Conservation (phyloP, 2,797 vertebrate species). For the Lophius americanus region DNA sequence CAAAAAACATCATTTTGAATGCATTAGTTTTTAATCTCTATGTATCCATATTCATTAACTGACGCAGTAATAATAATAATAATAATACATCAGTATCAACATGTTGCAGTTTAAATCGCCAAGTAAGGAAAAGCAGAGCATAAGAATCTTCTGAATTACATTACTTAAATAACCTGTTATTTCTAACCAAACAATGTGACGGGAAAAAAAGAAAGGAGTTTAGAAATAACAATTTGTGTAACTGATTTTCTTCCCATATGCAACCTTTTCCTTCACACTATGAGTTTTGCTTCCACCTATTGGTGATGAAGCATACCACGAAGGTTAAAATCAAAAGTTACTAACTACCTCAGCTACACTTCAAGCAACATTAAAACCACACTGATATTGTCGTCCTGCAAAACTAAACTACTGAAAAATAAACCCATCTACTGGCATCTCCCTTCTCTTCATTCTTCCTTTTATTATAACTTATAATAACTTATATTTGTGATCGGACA, state of each 20-base stretch:
- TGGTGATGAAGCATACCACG: slow-evolving; percentile 33
- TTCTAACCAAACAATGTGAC: background rate
- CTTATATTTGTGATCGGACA: no score
- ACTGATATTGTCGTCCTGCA: no score
- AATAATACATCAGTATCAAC: no score
- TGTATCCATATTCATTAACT: no score
- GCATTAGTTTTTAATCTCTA: background rate
- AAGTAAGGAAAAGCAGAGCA: background rate
- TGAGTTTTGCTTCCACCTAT: slow-evolving; percentile 53
- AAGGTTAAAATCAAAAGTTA: background rate
- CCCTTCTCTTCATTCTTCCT: background rate
- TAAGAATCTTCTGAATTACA: background rate
- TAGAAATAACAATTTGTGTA: background rate
- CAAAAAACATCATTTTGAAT: background rate
- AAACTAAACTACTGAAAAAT: background rate
- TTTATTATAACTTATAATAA: no score
- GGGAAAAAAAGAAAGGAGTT: background rate
- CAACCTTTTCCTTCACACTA: background rate
- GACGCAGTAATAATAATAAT: background rate
- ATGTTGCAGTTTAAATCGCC: no score
- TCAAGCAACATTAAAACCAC: background rate
- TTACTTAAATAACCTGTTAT: background rate
- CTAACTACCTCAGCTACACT: background rate
- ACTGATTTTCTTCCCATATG: background rate
- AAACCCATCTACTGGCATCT: background rate